A percentile compares a stretch with the other conserved stretches of the same genome.
Conservation (phyloP, 2,888 invertebrate species). For the Dermolepida albohirtum region DNA sequence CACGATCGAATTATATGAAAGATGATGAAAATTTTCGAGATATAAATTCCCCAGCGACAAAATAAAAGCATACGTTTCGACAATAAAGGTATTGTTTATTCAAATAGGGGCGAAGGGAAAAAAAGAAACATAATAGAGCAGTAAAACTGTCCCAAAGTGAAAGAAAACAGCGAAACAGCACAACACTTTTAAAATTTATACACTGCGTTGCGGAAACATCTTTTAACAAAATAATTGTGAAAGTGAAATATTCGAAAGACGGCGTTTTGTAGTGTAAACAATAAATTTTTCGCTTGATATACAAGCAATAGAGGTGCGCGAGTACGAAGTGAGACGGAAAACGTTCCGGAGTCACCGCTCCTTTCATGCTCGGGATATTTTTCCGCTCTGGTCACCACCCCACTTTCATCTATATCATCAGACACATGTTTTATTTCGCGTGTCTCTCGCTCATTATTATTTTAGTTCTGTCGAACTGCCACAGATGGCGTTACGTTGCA, state of each 20-base stretch:
- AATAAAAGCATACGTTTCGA: constrained; percentile 16
- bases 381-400: constrained; percentile 53
- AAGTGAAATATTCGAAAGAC: constrained; percentile 38
- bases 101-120: constrained; percentile 1
- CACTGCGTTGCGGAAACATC: constrained; percentile 27
- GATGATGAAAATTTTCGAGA: not conserved
- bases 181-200: constrained; percentile 35
- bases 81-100: constrained; percentile 26
- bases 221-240: constrained; percentile 37
- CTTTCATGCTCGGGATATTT: constrained; percentile 53
- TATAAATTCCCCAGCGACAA: constrained; percentile 13
- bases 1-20: not conserved
- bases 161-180: constrained; percentile 33
- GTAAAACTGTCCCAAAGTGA: constrained; percentile 31
- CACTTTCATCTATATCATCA: constrained; percentile 55
- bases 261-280: constrained; percentile 49
- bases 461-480: constrained; percentile 47
- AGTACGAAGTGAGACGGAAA: constrained; percentile 40
- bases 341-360: constrained; percentile 51
- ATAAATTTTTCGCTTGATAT: constrained; percentile 49
- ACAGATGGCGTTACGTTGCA: constrained; percentile 9
- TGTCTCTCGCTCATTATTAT: constrained; percentile 51
- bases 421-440: constrained; percentile 60
- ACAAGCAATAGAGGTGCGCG: constrained; percentile 40
- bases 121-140: constrained; percentile 22